Conservation (phyloP, 2,797 vertebrate genomes). For the Xenops minutus region DNA sequence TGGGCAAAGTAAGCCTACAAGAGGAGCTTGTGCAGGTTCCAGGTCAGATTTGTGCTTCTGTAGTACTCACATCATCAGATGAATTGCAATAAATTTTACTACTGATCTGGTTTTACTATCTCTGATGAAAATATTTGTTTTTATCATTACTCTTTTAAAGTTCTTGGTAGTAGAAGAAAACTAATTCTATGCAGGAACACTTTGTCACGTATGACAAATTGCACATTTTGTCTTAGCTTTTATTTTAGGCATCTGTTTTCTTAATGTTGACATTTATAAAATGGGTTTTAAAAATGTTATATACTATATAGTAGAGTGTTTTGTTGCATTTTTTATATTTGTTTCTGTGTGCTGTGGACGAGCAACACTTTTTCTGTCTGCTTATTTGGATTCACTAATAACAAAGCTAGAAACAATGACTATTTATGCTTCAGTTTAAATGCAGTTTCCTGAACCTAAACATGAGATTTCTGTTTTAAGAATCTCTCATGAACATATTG, state of each 20-base stretch:
- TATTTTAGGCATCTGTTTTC: not conserved
- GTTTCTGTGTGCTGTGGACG: not conserved
- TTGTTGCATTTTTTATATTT: not conserved
- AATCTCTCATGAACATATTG: not conserved
- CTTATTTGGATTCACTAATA: not conserved
- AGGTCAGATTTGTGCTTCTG: not conserved
- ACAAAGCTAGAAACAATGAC: not conserved
- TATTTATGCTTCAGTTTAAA: not conserved
- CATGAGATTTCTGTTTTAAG: accelerated
- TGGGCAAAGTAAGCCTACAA: not conserved
- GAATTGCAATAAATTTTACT: not conserved
- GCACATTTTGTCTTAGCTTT: not conserved
- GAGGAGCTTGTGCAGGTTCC: not conserved
- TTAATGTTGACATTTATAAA: not conserved
- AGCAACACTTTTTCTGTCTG: not conserved
- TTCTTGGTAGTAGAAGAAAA: slow-evolving; percentile 13
- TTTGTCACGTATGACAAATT: slow-evolving; percentile 9
- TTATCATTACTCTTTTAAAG: not conserved
- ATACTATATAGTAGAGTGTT: not conserved
- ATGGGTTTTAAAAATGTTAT: not conserved
- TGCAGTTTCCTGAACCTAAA: not conserved
- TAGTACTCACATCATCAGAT: not conserved
- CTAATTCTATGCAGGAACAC: not conserved
- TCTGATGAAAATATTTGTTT: not conserved
- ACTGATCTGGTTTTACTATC: not conserved